These are phyloP conservation scores for Schizaphis graminum DNA, from an alignment of 2,888 invertebrate genomes.

Conservation along the genomic window DNA sequence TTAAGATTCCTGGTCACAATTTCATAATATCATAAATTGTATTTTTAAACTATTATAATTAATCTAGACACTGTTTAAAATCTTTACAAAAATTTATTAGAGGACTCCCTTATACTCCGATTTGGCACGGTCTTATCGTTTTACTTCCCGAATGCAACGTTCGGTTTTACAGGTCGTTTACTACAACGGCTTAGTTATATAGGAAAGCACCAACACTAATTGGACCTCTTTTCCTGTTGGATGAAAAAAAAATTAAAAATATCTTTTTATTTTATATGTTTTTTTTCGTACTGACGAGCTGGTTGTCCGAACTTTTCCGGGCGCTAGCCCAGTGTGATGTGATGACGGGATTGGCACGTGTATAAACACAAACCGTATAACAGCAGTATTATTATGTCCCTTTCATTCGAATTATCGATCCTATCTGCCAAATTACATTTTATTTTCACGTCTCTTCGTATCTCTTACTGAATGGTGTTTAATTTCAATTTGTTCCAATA, in stretches of 20 bases:
- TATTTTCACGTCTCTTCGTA: neutral
- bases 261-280: slow-evolving; percentile 31
- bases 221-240: slow-evolving; percentile 45
- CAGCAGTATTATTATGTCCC: neutral
- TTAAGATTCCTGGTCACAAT: neutral
- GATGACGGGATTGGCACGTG: slow-evolving; percentile 22
- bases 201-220: slow-evolving; percentile 55
- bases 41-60: slow-evolving; percentile 49
- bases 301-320: slow-evolving; percentile 51
- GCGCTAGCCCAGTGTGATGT: slow-evolving; percentile 8
- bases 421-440: neutral
- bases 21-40: neutral
- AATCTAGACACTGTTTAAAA: slow-evolving; percentile 15
- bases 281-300: neutral
- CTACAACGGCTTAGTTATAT: slow-evolving; percentile 3
- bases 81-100: neutral
- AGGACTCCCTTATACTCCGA: slow-evolving; percentile 38
- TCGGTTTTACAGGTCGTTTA: slow-evolving; percentile 50
- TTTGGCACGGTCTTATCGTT: slow-evolving; percentile 49
- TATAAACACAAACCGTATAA: slow-evolving; percentile 10
- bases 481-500: neutral
- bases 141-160: slow-evolving; percentile 33
- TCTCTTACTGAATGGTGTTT: neutral
- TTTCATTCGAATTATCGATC: slow-evolving; percentile 44
- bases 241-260: slow-evolving; percentile 48